Base-by-base conservation (phyloP, 2,888 invertebrate genomes). In the Augiades crinisus region DNA sequence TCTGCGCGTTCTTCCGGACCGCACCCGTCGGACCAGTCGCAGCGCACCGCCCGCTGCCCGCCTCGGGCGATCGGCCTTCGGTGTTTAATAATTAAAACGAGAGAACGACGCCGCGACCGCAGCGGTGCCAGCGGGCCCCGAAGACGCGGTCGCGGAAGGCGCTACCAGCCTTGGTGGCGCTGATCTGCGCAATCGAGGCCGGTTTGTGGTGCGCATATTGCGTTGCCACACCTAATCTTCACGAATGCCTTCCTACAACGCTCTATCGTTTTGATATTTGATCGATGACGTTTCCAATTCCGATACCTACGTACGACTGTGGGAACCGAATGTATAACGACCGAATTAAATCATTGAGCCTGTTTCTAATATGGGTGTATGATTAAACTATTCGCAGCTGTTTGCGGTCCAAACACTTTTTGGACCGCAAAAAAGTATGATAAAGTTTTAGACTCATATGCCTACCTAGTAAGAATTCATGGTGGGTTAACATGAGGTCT, bases 31-130 rank as follows among this genome's bases (percentile, higher is more conserved):
- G 80, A 88, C 88, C 84, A 87, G 88, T 88, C 87, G 83, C 81
- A 73, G 77, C 79, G 78, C 77, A 74, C 81, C 81, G 82, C 78
- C 80, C 82, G 80, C 77, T 72, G 80, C 79, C 78, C 75, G 86
- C 88, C 88, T 80, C 85, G 77, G 87, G 89, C 87, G 72, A 84
- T 89, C 79, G 89, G 87, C 89, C 88, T 89, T 89, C 88, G 75
- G 60, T 83, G 77, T 80, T 80, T 75, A 85, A 86, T 88, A 84
- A 89, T 88, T 85, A 85, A 83, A 78, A 78, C 76, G 78, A 83
- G 81, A 81, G 79, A 80, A 72, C 79, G 72, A 73, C 72, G 75
- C 72, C 61, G 68, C 64, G 60, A 63, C 59, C 62, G 67, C 69
- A 63, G 64, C 66, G 10, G 41, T 17, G 62, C 59, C 65, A 63